phyloP scores from a whole-genome alignment of 2,888 invertebrate genomes.

The Philopedon plagiatum region DNA sequence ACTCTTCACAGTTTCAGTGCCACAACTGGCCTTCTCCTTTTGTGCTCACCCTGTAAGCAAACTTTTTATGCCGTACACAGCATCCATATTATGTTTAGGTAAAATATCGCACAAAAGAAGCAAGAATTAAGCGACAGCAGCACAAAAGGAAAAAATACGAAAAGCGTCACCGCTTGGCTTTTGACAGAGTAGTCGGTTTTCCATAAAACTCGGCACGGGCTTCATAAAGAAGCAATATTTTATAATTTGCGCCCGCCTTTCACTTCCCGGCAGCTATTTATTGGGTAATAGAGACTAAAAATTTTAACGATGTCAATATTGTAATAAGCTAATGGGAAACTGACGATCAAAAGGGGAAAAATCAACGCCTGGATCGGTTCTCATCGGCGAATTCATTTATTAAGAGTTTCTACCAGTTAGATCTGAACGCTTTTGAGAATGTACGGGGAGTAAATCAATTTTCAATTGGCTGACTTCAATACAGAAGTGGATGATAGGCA shows the following conservation, averaged over 20 bases:
- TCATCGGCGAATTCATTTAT: too few relatives aligned
- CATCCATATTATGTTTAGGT: background rate
- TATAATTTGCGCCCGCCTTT: conserved; percentile 28
- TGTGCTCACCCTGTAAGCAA: too few relatives aligned
- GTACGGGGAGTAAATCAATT: too few relatives aligned
- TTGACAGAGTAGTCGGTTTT: conserved; percentile 16
- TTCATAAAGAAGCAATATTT: conserved; percentile 29
- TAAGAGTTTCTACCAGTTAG: too few relatives aligned
- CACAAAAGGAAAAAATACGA: conserved; percentile 10
- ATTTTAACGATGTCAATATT: conserved; percentile 43
- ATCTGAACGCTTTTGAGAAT: too few relatives aligned
- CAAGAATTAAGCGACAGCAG: background rate
- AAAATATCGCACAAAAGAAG: conserved; percentile 14
- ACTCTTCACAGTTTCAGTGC: too few relatives aligned
- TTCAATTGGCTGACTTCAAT: too few relatives aligned
- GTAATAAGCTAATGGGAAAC: conserved; percentile 34
- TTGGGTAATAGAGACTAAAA: conserved; percentile 44
- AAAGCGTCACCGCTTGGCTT: conserved; percentile 20
- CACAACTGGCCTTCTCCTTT: too few relatives aligned
- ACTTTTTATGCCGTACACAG: background rate
- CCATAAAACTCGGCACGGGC: conserved; percentile 1
- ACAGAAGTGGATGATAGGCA: too few relatives aligned
- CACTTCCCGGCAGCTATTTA: conserved; percentile 23
- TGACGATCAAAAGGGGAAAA: conserved; percentile 22
- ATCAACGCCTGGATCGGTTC: too few relatives aligned